Conservation (phyloP, 1,140 invertebrate species). For the Hycleus phaleratus region DNA sequence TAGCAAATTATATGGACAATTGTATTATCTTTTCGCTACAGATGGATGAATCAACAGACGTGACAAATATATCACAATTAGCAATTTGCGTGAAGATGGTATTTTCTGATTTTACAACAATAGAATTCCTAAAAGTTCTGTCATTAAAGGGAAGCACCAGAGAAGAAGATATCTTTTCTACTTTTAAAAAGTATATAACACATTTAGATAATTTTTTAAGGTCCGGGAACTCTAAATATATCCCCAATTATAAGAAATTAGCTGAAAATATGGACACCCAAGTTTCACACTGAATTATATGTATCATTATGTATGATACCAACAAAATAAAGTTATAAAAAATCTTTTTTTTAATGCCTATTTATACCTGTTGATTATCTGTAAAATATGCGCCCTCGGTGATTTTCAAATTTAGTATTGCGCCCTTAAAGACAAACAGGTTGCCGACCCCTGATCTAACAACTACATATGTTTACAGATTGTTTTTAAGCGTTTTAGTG, state of each 20-base stretch:
- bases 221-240: constrained; percentile 3
- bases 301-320: constrained; percentile 2
- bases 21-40: constrained; percentile 20
- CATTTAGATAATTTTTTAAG: not conserved
- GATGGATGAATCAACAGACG: constrained; percentile 20
- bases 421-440: constrained; percentile 5
- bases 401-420: constrained; percentile 7
- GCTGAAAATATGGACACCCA: not conserved
- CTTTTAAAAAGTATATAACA: constrained; percentile 14
- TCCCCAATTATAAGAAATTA: constrained; percentile 3
- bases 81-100: constrained; percentile 11
- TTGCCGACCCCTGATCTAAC: constrained; percentile 2
- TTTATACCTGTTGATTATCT: constrained; percentile 1
- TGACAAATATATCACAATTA: constrained; percentile 3
- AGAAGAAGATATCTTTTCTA: not conserved
- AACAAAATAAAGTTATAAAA: constrained; percentile 7
- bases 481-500: too few species aligned
- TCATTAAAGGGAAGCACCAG: too few species aligned
- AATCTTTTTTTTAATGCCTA: constrained; percentile 6
- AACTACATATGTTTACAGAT: too few species aligned
- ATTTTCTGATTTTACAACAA: constrained; percentile 19
- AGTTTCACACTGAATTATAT: constrained; percentile 5
- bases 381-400: constrained; percentile 6
- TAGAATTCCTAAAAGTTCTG: constrained; percentile 7
- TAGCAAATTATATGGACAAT: constrained; percentile 18